phyloP scores from a whole-genome alignment of 2,797 vertebrate genomes.

The Hydrophis major region DNA sequence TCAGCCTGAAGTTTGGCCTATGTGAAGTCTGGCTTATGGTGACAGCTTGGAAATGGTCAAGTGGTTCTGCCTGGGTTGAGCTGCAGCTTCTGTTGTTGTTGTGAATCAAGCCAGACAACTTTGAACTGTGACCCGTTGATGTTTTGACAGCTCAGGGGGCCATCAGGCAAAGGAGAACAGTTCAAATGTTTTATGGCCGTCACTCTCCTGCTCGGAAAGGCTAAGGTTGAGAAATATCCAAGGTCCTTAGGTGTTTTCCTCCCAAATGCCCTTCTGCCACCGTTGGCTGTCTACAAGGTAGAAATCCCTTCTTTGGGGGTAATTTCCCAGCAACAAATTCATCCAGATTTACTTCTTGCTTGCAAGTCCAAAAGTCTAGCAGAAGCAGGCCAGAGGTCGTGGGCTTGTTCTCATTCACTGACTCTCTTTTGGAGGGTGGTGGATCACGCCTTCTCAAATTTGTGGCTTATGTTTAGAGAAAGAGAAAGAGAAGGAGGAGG shows the following conservation, averaged over 20 bases:
- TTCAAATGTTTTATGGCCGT: neutral
- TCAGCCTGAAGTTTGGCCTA: neutral
- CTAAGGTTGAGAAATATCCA: neutral
- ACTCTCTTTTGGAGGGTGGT: neutral
- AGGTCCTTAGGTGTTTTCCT: neutral
- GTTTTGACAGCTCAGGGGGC: conserved; percentile 1
- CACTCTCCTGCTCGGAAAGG: neutral
- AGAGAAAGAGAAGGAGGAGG: too few species aligned
- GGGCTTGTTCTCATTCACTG: neutral
- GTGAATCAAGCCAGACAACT: neutral
- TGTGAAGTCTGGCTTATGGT: neutral
- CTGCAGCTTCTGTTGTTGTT: too few species aligned
- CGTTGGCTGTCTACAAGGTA: neutral
- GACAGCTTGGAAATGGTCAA: neutral
- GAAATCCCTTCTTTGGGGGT: neutral
- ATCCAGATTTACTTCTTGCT: conserved; percentile 58
- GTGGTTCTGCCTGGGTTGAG: neutral
- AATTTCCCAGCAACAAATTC: conserved; percentile 61
- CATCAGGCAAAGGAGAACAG: neutral
- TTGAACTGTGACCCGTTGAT: neutral
- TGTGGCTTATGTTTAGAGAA: neutral
- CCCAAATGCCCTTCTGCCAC: conserved; percentile 39
- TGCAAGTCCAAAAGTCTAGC: neutral
- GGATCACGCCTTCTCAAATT: neutral
- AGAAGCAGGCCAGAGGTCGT: neutral